phyloP scores from a whole-genome alignment of 2,113 vertebrate species.

The Epinephelus moara region DNA sequence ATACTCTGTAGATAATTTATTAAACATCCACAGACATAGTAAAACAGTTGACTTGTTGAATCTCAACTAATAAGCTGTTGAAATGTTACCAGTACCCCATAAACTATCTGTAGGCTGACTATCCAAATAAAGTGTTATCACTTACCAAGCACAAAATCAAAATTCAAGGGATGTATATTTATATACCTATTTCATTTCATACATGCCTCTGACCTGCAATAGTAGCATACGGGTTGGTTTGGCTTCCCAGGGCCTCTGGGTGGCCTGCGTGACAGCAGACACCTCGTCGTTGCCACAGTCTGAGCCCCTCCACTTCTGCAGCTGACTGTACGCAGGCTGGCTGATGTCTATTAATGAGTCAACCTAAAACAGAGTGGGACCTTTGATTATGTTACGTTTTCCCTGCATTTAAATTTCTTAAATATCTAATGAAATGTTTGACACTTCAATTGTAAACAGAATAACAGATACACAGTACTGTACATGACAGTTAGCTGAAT shows the following conservation, averaged over 20 bases:
- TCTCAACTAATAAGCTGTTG: no score
- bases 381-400: background rate
- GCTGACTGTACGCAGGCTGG: constrained; percentile 92
- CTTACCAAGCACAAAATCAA: background rate
- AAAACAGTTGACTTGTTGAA: no score
- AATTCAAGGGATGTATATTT: background rate
- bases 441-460: background rate
- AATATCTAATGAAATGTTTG: background rate
- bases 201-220: constrained; percentile 85
- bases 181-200: background rate
- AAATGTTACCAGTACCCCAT: no score
- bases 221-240: constrained; percentile 92
- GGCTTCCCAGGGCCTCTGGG: constrained; percentile 91
- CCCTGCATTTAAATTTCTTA: background rate
- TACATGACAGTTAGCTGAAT: background rate
- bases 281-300: constrained; percentile 91
- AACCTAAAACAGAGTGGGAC: constrained; percentile 64
- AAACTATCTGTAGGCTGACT: no score
- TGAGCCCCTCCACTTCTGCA: constrained; percentile 90
- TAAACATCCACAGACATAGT: no score
- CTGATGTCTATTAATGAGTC: constrained; percentile 95
- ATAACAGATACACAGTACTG: background rate
- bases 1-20: no score
- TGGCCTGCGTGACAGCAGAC: constrained; percentile 87
- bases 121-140: no score